These are phyloP conservation scores for Acleris literana DNA, from an alignment of 2,888 invertebrate genomes.

Conservation along the genomic window DNA sequence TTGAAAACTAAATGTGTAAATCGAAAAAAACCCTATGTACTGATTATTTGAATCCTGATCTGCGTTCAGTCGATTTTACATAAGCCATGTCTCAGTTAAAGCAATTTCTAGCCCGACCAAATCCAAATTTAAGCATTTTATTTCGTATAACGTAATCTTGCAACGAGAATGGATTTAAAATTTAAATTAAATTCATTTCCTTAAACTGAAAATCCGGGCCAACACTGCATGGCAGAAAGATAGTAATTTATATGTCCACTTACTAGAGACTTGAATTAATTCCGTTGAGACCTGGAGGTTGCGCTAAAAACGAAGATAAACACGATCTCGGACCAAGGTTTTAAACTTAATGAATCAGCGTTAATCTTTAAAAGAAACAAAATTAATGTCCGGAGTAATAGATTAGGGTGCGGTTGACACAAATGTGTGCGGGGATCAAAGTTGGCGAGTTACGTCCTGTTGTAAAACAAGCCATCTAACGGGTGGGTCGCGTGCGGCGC, in stretches of 20 bases:
- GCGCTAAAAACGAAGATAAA: constrained; percentile 17
- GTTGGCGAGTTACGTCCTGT: constrained; percentile 26
- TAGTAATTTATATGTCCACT: constrained; percentile 19
- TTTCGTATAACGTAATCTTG: constrained; percentile 15
- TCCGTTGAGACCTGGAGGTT: constrained; percentile 14
- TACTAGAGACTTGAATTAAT: constrained; percentile 27
- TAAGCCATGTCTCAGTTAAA: no score
- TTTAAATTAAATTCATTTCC: constrained; percentile 32
- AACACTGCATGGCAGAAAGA: constrained; percentile 15
- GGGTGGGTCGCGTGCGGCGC: constrained; percentile 58
- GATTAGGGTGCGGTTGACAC: constrained; percentile 25
- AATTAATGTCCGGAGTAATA: constrained; percentile 24
- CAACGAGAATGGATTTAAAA: constrained; percentile 21
- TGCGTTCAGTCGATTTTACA: no score
- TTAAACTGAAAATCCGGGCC: constrained; percentile 31
- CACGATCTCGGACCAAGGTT: constrained; percentile 20
- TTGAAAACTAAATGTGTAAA: no score
- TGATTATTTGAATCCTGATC: no score
- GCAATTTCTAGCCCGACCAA: no score
- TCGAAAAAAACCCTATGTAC: no score
- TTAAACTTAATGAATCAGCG: constrained; percentile 29
- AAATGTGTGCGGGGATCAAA: constrained; percentile 28
- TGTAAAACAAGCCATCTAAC: constrained; percentile 42
- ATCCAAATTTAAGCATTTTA: background rate
- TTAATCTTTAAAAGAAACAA: constrained; percentile 18